Base-by-base conservation (phyloP, 2,797 vertebrate species). In the Acrossocheilus fasciatus region DNA sequence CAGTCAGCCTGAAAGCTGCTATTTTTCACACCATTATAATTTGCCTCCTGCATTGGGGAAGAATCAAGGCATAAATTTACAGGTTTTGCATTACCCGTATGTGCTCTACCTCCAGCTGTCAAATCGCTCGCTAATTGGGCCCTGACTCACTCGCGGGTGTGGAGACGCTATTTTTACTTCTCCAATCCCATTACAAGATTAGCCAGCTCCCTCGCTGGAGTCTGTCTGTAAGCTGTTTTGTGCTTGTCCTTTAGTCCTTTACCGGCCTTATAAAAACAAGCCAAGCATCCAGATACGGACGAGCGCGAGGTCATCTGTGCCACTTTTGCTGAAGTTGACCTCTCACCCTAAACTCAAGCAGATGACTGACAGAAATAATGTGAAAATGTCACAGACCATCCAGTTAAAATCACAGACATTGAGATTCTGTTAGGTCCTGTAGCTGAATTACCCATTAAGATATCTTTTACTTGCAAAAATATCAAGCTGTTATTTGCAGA, bases 181-280 rank as follows among this genome's bases (percentile, higher is more conserved):
- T 93, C 89, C 91, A 92, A 94, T 96, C 95, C 94, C 95, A 96
- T 97, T 96, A 97, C 91, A 89, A 95, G 95, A 95, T 97, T 95
- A 96, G 91, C 92, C 89, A 89, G 92, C 87, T 92, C 94, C 80
- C 80, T 96, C 92, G 92, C 90, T 91, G 92, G 93, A 92, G 94
- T 95, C 94, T 96, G 94, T 94, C 90, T 95, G 91, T 72, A 93
- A 94, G 93, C 92, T 93, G 92, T 95, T 93, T 86, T 64, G 88
- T 92, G 88, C 36, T 85, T 9, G 76, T 62, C 76, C 76, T 79
- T 64, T 39, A 84, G 57, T 66, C 57, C 77, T 64, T 30, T 64
- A 80, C 57, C 6, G 41, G 43, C 23, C 47, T 62, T n/a, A n/a
- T 50, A 69, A 57, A 72, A 64, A 77, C 30, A 20, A 39, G 6